Evolutionary conservation across 2,797 vertebrate genomes (phyloP), one percentile per base, ranked within the genome.

Genomic region (Typhlichthys eigenmanni): DNA sequence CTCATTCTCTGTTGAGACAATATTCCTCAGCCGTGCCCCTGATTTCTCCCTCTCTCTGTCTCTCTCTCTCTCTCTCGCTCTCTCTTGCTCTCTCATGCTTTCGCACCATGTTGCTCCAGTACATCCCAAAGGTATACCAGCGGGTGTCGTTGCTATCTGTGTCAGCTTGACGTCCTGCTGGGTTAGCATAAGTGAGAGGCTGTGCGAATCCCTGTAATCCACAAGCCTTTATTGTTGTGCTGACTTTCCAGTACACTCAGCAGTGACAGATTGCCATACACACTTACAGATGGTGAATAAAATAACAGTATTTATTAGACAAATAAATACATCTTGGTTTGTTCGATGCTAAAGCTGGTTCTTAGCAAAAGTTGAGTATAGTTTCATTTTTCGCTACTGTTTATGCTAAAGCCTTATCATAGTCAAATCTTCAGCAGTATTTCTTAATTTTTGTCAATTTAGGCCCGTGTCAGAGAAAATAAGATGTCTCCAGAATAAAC

Each of bases 1-100:
- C 78, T 82, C 73, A 66, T 85, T 82, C 71, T 84, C 62, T 74
- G 79, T 89, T 87, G 78, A 81, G 83, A 88, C 77, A 75, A 79
- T 69, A 54, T 60, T 69, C 72, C 79, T 87, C 82, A 71, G 71
- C 66, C 80, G 66, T 74, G 69, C 34, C 69, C 63, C 59, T 55
- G 76, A 71, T 65, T 76, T 75, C 73, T 60, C 34, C 1, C 34
- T 67, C 70, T 81, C 69, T 67, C 69, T 24, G 3, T 24, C 24
- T 24, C 24, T 24, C 3, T 24, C 3, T 24, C 24, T 24, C 24
- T 75, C 73, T 60, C 34, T 5, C 34, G 64, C 70, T 81, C 69
- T 67, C 71, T 24, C 24, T 24, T 3, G 3, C 24, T 3, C 24
- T 24, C 24, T 24, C 24, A 24, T 24, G 24, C 24, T 43, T 68